Evolutionary conservation across 1,140 invertebrate species (phyloP), one percentile per base, ranked within the genome.

Genomic region (Sminthurinus signatus): DNA sequence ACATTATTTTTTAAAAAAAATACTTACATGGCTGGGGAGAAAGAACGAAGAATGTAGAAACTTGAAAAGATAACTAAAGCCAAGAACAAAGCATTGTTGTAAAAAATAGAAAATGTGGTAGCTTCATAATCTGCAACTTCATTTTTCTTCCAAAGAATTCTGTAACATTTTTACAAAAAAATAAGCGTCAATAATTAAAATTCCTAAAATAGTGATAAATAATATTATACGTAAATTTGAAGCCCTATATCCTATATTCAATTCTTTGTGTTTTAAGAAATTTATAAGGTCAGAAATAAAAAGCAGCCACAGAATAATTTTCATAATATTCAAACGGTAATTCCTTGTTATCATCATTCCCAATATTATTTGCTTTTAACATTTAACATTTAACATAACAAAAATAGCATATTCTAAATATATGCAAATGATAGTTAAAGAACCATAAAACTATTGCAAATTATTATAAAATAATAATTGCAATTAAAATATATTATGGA

Each of bases 101-200:
- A 98, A 80, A 99, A 99, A 73, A 99, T 98, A 39, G 95, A 93
- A 76, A 96, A 98, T 8, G 93, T 97, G 31, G 95, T 99, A 0
- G 96, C 94, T 81, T 99, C 95, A 78, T 96, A 98, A 76, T 99
- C 96, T 31, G 96, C 95, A 17, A 99, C 95, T 83, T 99, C 96
- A 79, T 98, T 99, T 79, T 98, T 98, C 80, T 98, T 98, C 94
- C 95, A 98, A 57, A 98, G 77, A 67, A 96, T 92, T 73, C 58
- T 68, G 44, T 29, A 51, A n/a, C 17, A 36, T 36, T 36, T 36
- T 36, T n/a, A n/a, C n/a, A n/a, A n/a, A n/a, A 32, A 65, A 65
- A 59, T 17, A 62, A 59, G 46, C 15, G 64, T n/a, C 3, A 61
- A 55, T 62, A 64, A 50, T 10, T 52, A 56, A 12, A 54, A 42